Base-by-base conservation (phyloP, 2,113 vertebrate genomes). In the Mesocricetus auratus region DNA sequence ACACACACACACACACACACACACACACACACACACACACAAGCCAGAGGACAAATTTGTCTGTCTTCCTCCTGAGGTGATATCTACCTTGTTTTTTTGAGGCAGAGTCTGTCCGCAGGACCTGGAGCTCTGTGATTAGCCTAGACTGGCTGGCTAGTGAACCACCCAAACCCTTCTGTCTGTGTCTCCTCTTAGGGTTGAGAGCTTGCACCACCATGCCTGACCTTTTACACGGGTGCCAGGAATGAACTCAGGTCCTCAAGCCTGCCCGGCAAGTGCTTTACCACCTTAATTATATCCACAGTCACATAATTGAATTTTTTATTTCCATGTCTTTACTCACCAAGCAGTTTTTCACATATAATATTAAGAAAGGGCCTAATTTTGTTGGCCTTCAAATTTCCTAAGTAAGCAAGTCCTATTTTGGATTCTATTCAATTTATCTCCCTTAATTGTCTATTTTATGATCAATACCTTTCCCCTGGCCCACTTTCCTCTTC, bases 311-410 rank as follows among this genome's bases (percentile, higher is more conserved):
- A 50, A 88, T 75, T 75, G n/a, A 36, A 15, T 56, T 82, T 83
- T 83, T 93, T 58, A 68, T 12, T 53, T 60, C 78, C 36, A 86
- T 26, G 75, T 89, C 68, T 89, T n/a, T n/a, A 79, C n/a, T 95
- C 15, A 82, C 69, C 79, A 21, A 50, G 89, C 62, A 64, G 75
- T 45, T 62, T 26, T 53, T 86, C 89, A 53, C 39, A 62, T 45
- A 11, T 13, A 21, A 1, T 39, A 7, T 56, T 56, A 53, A 81
- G 68, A 75, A 81, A 81, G 16, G 6, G 5, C 13, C 62, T 82
- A 31, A 71, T 2, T 73, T 82, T 39, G 45, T 75, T 79, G 85
- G 77, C 73, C 58, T 92, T 93, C 39, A 78, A 7, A 91, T 47
- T 73, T 66, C 15, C 68, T 56, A 13, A 9, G 4, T 45, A 64